phyloP scores from a whole-genome alignment of 2,113 vertebrate species.

The western clawed frog (Xenopus tropicalis) region DNA sequence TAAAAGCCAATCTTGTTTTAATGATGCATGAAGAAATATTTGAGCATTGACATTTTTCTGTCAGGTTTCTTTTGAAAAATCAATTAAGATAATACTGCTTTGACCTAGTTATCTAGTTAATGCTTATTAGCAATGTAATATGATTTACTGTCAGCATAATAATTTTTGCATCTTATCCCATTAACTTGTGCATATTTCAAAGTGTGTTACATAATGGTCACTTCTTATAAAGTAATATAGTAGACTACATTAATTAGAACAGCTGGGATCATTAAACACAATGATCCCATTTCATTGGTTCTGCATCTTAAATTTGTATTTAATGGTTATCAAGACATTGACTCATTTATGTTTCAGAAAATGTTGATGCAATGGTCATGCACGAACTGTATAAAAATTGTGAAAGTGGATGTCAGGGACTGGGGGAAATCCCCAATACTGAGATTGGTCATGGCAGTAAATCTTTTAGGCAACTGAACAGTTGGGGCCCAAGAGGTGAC shows the following conservation, averaged over 20 bases:
- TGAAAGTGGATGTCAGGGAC: too few relatives aligned
- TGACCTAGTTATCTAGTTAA: conserved; percentile 99
- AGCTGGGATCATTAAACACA: conserved; percentile 73
- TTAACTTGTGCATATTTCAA: conserved; percentile 97
- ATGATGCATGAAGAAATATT: conserved; percentile 99
- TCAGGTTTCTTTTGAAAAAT: conserved; percentile 99
- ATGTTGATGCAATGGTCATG: background rate
- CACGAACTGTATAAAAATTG: background rate
- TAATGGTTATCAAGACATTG: conserved; percentile 51
- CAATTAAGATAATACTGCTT: conserved; percentile 99
- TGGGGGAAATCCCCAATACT: too few relatives aligned
- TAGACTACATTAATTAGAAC: conserved; percentile 86
- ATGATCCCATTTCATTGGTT: conserved; percentile 53
- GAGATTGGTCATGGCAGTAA: too few relatives aligned
- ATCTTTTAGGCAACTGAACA: too few relatives aligned
- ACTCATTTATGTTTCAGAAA: conserved; percentile 47
- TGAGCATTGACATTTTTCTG: conserved; percentile 99
- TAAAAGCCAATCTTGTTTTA: conserved; percentile 99
- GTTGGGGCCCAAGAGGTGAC: too few relatives aligned
- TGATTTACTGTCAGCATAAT: conserved; percentile 99
- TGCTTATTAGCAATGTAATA: conserved; percentile 99
- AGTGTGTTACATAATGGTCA: conserved; percentile 86
- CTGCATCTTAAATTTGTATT: conserved; percentile 65
- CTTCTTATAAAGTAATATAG: conserved; percentile 89
- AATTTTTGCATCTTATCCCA: conserved; percentile 99